Evolutionary conservation across 2,888 invertebrate species (phyloP).

Genomic region (Eupithecia exiguata): DNA sequence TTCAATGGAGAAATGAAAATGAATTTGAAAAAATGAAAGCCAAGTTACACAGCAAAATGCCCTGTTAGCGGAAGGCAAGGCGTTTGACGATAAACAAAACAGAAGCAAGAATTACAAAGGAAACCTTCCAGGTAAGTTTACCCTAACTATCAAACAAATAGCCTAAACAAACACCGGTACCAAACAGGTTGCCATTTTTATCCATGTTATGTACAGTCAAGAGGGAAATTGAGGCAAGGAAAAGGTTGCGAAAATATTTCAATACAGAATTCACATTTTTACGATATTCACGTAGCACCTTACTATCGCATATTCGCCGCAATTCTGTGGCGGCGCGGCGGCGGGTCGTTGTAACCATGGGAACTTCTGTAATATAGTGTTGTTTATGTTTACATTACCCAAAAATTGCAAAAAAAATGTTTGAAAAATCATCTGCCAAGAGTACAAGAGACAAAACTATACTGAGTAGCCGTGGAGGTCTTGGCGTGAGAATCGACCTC

Average conservation of each 20-base stretch:
- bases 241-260: constrained; percentile 79
- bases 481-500: no score
- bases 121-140: constrained; percentile 19
- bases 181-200: constrained; percentile 66
- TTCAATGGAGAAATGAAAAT: no score
- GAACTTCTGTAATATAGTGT: neutral
- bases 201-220: constrained; percentile 57
- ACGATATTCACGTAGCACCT: constrained; percentile 37
- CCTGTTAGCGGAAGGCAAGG: neutral
- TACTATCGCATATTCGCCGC: neutral
- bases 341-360: neutral
- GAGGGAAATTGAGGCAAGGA: constrained; percentile 69
- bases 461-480: no score
- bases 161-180: constrained; percentile 43
- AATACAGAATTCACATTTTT: constrained; percentile 80
- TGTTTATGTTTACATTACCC: neutral
- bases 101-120: constrained; percentile 16
- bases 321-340: neutral
- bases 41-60: neutral
- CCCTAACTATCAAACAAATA: constrained; percentile 29
- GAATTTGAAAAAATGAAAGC: neutral
- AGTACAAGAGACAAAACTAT: no score
- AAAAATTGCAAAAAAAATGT: neutral
- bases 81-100: constrained; percentile 4
- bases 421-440: no score